Conservation (phyloP, 1,140 invertebrate species). For the Tribolium castaneum region DNA sequence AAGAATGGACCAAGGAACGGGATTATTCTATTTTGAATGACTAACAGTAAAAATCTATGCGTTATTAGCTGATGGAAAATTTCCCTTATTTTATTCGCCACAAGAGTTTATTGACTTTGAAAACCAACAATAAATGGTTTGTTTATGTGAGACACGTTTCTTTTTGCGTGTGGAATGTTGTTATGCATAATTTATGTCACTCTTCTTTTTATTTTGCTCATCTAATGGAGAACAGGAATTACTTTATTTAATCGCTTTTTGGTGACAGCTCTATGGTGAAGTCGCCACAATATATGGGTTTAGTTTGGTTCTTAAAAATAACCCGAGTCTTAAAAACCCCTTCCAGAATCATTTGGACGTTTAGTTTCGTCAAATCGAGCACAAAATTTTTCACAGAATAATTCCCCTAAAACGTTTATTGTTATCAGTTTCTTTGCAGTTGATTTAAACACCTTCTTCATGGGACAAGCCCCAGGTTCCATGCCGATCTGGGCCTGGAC, state of each 20-base stretch:
- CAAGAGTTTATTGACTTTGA: constrained; percentile 35
- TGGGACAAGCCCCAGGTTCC: constrained; percentile 7
- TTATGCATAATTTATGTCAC: constrained; percentile 34
- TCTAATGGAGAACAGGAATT: neutral
- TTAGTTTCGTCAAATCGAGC: neutral
- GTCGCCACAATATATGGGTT: neutral
- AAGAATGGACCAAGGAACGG: constrained; percentile 15
- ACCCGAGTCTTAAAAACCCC: neutral
- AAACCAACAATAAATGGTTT: constrained; percentile 26
- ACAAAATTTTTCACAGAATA: neutral
- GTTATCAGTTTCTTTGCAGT: too few relatives aligned
- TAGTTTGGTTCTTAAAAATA: neutral
- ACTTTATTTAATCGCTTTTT: neutral
- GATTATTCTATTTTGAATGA: constrained; percentile 4
- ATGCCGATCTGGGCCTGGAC: neutral
- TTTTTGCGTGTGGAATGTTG: constrained; percentile 26
- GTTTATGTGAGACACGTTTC: constrained; percentile 35
- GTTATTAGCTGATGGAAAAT: neutral
- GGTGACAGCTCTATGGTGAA: neutral
- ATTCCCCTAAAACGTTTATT: neutral
- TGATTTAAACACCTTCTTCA: neutral
- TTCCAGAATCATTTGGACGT: constrained; percentile 14
- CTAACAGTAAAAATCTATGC: constrained; percentile 1
- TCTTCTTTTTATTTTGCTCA: neutral
- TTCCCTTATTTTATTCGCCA: neutral